Evolutionary conservation across 2,797 vertebrate genomes (phyloP).

Genomic region (Mormyrops boulengeri): DNA sequence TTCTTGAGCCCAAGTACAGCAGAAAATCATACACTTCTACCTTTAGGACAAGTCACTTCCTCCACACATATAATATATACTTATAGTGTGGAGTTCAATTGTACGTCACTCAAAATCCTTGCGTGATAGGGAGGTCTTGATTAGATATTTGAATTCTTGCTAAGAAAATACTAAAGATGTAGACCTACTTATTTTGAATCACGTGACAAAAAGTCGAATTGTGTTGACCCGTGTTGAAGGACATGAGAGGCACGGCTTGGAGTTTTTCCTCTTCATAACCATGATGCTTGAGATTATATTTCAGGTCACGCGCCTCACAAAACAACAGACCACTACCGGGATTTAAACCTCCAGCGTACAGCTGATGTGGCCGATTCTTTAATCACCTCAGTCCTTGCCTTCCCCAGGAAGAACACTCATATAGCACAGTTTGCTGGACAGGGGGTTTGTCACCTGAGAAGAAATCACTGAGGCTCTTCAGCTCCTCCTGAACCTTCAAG

Average conservation of each 20-base stretch:
- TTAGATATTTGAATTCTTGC: too few relatives aligned
- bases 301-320: neutral
- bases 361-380: neutral
- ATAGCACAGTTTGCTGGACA: neutral
- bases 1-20: neutral
- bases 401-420: neutral
- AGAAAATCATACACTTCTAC: neutral
- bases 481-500: conserved; percentile 57
- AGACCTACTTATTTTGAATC: neutral
- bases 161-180: neutral
- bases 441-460: conserved; percentile 46
- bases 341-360: neutral
- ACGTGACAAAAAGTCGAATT: neutral
- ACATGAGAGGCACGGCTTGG: neutral
- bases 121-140: neutral
- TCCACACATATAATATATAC: neutral
- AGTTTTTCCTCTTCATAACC: neutral
- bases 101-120: neutral
- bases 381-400: neutral
- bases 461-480: conserved; percentile 54
- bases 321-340: neutral
- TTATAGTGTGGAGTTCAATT: neutral
- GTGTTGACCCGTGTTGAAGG: neutral
- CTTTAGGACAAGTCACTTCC: neutral
- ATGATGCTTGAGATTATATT: neutral